Conservation (phyloP, 2,888 invertebrate genomes). For the Eulithis testata region DNA sequence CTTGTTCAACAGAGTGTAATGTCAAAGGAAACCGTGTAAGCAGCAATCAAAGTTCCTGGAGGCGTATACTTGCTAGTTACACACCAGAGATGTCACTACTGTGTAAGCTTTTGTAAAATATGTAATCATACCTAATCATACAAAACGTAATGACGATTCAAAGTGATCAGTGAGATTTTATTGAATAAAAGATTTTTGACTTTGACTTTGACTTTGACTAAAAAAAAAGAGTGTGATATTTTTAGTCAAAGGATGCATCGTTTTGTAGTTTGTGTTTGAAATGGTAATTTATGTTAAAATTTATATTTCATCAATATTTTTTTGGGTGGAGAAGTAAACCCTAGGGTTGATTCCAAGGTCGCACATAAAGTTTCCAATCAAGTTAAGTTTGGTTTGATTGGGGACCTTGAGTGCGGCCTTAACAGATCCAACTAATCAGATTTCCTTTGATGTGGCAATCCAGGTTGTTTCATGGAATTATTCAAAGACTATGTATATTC, state of each 20-base stretch:
- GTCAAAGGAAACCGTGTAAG: slow-evolving; percentile 7
- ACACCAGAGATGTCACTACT: slow-evolving; percentile 6
- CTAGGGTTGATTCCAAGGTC: not conserved
- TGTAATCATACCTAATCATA: too few species aligned
- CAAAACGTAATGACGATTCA: too few species aligned
- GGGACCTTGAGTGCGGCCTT: slow-evolving; percentile 3
- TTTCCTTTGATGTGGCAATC: slow-evolving; percentile 17
- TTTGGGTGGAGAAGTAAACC: not conserved
- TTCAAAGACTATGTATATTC: slow-evolving; percentile 16
- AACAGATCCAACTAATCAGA: slow-evolving; percentile 13
- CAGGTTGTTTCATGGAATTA: slow-evolving; percentile 7
- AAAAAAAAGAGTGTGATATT: too few species aligned
- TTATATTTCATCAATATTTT: too few species aligned
- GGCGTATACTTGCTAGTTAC: not conserved
- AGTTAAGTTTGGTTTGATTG: slow-evolving; percentile 4
- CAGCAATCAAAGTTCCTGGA: slow-evolving; percentile 7
- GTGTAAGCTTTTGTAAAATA: not conserved
- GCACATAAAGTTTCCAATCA: not conserved
- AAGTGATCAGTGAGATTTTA: too few species aligned
- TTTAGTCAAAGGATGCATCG: too few species aligned
- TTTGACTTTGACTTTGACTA: too few species aligned
- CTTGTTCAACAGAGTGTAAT: slow-evolving; percentile 1
- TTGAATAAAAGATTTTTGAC: too few species aligned
- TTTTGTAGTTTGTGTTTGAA: too few species aligned
- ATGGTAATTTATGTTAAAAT: too few species aligned